Percentiles rank a stretch among this genome's conserved stretches.
Evolutionary conservation across 1,140 invertebrate genomes (phyloP).

Genomic region (Ruditapes philippinarum): DNA sequence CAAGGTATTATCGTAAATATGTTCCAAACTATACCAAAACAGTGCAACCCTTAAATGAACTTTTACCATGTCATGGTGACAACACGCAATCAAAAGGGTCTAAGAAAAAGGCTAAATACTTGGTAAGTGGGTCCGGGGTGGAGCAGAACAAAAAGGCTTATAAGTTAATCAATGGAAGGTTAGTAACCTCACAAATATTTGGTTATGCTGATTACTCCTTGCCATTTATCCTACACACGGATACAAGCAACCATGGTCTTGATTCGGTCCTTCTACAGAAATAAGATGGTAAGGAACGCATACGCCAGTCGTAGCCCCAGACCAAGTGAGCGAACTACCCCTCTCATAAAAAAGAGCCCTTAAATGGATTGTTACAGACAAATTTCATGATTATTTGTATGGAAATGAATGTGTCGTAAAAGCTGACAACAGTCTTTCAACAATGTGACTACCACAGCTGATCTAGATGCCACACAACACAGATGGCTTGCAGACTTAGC

Average conservation of each 20-base stretch:
- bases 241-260: constrained; percentile 85
- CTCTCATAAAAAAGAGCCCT: constrained; percentile 58
- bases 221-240: constrained; percentile 85
- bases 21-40: constrained; percentile 82
- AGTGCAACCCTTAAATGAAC: constrained; percentile 81
- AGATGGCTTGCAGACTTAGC: background rate
- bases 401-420: constrained; percentile 41
- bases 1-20: constrained; percentile 85
- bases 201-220: constrained; percentile 79
- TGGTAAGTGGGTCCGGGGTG: constrained; percentile 28
- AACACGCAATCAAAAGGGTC: background rate
- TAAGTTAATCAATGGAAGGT: constrained; percentile 73
- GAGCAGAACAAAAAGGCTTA: constrained; percentile 63
- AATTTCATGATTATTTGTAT: constrained; percentile 62
- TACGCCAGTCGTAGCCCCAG: constrained; percentile 62
- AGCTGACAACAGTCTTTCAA: constrained; percentile 30
- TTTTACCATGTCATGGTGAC: background rate
- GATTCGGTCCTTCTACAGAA: constrained; percentile 79
- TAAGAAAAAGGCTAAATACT: constrained; percentile 66
- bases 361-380: constrained; percentile 45
- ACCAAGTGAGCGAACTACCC: constrained; percentile 58
- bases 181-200: constrained; percentile 77
- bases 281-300: constrained; percentile 27
- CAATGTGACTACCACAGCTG: background rate
- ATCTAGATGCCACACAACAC: constrained; percentile 2